phyloP scores from a whole-genome alignment of 2,888 invertebrate species.

The Spialia ferax region DNA sequence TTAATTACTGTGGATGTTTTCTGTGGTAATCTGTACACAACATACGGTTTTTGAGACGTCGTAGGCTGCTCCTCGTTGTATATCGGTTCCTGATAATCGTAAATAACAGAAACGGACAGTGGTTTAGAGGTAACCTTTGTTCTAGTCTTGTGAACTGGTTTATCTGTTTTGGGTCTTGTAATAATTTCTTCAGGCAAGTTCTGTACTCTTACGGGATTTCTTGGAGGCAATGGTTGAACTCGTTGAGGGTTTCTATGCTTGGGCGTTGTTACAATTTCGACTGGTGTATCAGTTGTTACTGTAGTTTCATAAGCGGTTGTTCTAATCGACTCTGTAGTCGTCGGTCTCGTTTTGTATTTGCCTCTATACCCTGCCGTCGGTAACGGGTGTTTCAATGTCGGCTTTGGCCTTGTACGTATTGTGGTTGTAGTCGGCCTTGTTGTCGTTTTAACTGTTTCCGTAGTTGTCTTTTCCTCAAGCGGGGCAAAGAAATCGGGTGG shows the following conservation, averaged over 20 bases:
- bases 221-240: slow-evolving; percentile 65
- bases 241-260: slow-evolving; percentile 74
- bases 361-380: slow-evolving; percentile 67
- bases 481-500: slow-evolving; percentile 95
- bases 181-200: slow-evolving; percentile 72
- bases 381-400: slow-evolving; percentile 65
- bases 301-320: slow-evolving; percentile 76
- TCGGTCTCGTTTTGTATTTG: slow-evolving; percentile 75
- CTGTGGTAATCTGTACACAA: slow-evolving; percentile 81
- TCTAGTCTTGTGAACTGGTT: slow-evolving; percentile 77
- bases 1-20: slow-evolving; percentile 63
- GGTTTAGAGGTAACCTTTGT: slow-evolving; percentile 83
- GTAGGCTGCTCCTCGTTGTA: slow-evolving; percentile 75
- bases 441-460: slow-evolving; percentile 64
- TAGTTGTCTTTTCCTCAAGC: slow-evolving; percentile 83
- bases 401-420: slow-evolving; percentile 65
- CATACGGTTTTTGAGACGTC: slow-evolving; percentile 81
- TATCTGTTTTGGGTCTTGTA: slow-evolving; percentile 75
- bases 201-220: slow-evolving; percentile 76
- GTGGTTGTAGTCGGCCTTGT: slow-evolving; percentile 60
- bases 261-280: slow-evolving; percentile 73
- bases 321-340: slow-evolving; percentile 67
- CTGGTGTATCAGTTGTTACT: slow-evolving; percentile 68
- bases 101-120: slow-evolving; percentile 78
- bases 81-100: slow-evolving; percentile 78